Conservation (phyloP, 2,888 invertebrate genomes). For the Thyatira batis region DNA sequence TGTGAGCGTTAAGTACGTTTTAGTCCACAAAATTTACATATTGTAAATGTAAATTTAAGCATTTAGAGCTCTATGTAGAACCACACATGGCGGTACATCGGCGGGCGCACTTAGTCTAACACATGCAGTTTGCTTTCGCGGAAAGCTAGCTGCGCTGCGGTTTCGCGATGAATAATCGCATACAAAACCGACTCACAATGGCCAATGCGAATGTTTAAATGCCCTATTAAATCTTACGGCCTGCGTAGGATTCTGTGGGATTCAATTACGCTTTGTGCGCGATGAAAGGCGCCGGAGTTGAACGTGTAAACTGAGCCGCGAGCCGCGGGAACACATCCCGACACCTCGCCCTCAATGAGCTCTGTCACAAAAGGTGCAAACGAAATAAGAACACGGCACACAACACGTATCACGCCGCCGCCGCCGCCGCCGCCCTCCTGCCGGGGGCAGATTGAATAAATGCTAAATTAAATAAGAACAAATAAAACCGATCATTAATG, state of each 20-base stretch:
- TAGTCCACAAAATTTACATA: conserved; percentile 11
- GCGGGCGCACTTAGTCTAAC: conserved; percentile 62
- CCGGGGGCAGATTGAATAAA: conserved; percentile 78
- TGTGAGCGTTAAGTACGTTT: conserved; percentile 31
- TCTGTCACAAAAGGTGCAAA: conserved; percentile 80
- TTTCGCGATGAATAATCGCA: conserved; percentile 77
- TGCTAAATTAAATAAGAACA: conserved; percentile 82
- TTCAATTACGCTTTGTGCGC: conserved; percentile 81
- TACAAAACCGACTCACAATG: conserved; percentile 78
- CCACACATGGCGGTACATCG: conserved; percentile 55
- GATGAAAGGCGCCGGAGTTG: conserved; percentile 78
- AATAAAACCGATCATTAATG: conserved; percentile 77
- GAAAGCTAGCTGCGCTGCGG: conserved; percentile 71
- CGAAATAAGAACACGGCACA: conserved; percentile 66
- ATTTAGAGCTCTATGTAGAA: conserved; percentile 49
- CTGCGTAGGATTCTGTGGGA: conserved; percentile 81
- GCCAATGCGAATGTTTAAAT: conserved; percentile 82
- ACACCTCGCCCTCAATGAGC: conserved; percentile 81
- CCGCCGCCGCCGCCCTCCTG: too few species aligned
- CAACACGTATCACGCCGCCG: conserved; percentile 62
- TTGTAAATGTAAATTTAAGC: conserved; percentile 35
- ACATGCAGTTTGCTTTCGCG: conserved; percentile 61
- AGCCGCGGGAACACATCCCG: conserved; percentile 76
- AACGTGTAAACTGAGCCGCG: conserved; percentile 76
- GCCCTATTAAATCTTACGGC: conserved; percentile 81